Evolutionary conservation across 2,113 vertebrate genomes (phyloP), one percentile per base, ranked within the genome.

Genomic region (Scartelaos histophorus): DNA sequence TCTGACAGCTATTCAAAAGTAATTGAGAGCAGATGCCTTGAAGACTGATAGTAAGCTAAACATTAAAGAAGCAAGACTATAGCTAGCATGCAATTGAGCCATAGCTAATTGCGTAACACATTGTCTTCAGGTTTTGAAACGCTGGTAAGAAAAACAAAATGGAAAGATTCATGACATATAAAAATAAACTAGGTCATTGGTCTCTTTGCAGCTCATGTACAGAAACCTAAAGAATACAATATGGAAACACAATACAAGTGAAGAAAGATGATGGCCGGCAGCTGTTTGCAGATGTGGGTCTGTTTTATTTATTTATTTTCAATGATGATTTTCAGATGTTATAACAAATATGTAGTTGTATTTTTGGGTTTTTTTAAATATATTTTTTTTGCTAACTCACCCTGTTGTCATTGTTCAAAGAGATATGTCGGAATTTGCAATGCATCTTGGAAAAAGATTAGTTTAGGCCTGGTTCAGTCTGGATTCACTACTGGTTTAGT

Each of bases 21-120:
- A 90, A 93, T 90, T 79, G 76, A 85, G 84, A 90, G 81, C 92
- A 92, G 90, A 92, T 90, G 90, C 83, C 69, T 47, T 70, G 67
- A 65, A 76, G 88, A 84, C 80, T 81, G 80, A 78, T 51, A 21
- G 68, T 72, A 68, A 75, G 79, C 76, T 66, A 73, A 62, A 64
- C 61, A 64, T 64, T 76, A 67, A 73, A 19, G 80, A 51, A 34
- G 87, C 77, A 79, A 11, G 38, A 90, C 80, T 87, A 87, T 83
- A 85, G 73, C 73, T 73, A 87, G 77, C 78, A 82, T 85, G 81
- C 66, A 87, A 87, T 57, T 12, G 11, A 13, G 19, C n/a, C 12
- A 68, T 57, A 58, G 85, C 38, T 83, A 87, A 90, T 92, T 89
- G 85, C 90, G 84, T 90, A 92, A 91, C 83, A 78, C 67, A 67